Percentiles rank a stretch among this genome's conserved stretches.
Evolutionary conservation across 2,113 vertebrate species (phyloP).

Genomic region (Podarcis cretensis): DNA sequence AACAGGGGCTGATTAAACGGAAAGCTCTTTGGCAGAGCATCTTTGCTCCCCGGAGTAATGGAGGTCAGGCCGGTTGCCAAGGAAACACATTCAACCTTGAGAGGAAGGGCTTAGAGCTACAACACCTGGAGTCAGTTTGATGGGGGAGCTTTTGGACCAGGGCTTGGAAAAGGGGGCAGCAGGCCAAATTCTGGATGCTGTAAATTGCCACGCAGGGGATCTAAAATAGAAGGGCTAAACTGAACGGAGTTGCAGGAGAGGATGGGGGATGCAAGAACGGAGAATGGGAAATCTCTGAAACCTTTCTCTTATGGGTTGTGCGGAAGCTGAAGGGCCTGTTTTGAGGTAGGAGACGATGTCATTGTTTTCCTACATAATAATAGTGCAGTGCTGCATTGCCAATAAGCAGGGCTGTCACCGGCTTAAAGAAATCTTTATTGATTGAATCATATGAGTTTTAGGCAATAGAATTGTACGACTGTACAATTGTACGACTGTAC

Average conservation of each 20-base stretch:
- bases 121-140: conserved; percentile 46
- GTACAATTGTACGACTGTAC: too few relatives aligned
- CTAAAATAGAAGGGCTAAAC: background rate
- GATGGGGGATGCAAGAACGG: background rate
- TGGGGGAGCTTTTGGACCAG: conserved; percentile 44
- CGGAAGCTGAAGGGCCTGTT: conserved; percentile 33
- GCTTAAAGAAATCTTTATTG: background rate
- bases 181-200: conserved; percentile 11
- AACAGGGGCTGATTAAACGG: conserved; percentile 24
- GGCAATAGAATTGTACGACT: too few relatives aligned
- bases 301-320: background rate
- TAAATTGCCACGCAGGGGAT: background rate
- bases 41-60: conserved; percentile 29
- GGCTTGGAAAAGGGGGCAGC: conserved; percentile 46
- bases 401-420: background rate
- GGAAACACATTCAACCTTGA: conserved; percentile 55
- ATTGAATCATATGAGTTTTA: background rate
- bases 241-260: conserved; percentile 4
- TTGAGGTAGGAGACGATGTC: conserved; percentile 27
- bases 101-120: conserved; percentile 54
- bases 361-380: background rate
- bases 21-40: conserved; percentile 11
- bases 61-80: conserved; percentile 57
- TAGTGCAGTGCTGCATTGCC: background rate
- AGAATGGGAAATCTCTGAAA: background rate